Conservation (phyloP, 2,113 vertebrate genomes). For the Puffinus mauretanicus region DNA sequence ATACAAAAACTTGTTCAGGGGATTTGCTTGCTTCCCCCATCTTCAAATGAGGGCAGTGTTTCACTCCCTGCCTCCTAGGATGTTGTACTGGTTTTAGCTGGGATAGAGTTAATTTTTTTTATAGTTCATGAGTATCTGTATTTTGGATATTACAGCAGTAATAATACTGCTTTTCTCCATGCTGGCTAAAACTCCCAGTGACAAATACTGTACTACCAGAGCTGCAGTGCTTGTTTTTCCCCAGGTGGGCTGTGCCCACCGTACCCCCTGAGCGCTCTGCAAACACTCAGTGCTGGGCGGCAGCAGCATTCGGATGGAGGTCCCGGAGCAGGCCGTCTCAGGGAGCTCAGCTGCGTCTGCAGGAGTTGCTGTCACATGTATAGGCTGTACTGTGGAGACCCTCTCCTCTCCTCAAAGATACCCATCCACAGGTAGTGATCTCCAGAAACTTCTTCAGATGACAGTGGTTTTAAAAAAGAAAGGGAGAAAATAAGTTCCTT, state of each 20-base stretch:
- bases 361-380: fast-evolving
- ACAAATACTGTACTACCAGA: neutral
- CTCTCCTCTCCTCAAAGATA: neutral
- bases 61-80: neutral
- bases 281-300: neutral
- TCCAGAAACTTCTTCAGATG: neutral
- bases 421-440: neutral
- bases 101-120: neutral
- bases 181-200: neutral
- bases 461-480: neutral
- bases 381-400: neutral
- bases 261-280: fast-evolving
- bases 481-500: neutral
- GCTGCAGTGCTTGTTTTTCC: neutral
- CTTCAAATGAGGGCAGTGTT: neutral
- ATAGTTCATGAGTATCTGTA: neutral
- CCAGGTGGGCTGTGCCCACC: neutral
- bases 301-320: fast-evolving
- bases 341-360: neutral
- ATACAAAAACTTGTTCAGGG: neutral
- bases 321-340: neutral
- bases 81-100: neutral
- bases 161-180: neutral
- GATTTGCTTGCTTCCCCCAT: neutral
- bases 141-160: neutral